Percentiles rank a stretch among this genome's conserved stretches.
Evolutionary conservation across 2,797 vertebrate genomes (phyloP).

Genomic region (Myioborus miniatus): DNA sequence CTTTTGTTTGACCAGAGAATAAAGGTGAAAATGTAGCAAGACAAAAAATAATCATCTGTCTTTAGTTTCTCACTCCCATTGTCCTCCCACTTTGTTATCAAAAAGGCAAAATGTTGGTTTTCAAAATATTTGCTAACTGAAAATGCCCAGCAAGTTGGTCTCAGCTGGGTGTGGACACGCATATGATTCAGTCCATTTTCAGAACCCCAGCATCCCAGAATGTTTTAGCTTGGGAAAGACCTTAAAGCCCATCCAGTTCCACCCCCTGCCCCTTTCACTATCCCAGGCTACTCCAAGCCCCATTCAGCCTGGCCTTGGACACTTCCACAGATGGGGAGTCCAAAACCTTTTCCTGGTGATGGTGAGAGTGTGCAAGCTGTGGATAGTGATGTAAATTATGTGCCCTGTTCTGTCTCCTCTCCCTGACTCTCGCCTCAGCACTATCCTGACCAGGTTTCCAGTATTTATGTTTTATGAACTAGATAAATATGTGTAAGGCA

Average conservation of each 20-base stretch:
- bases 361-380: not conserved
- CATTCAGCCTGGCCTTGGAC: not conserved
- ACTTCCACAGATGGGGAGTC: not conserved
- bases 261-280: too few species aligned
- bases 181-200: not conserved
- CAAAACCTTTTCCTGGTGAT: not conserved
- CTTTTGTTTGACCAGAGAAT: not conserved
- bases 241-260: not conserved
- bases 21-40: not conserved
- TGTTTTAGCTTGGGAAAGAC: not conserved
- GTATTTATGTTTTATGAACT: not conserved
- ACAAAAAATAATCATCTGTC: not conserved
- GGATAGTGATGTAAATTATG: rapidly evolving
- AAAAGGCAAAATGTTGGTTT: not conserved
- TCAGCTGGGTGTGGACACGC: not conserved
- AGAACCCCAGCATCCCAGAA: not conserved
- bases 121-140: not conserved
- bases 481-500: not conserved
- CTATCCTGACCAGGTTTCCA: not conserved
- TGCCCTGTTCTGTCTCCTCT: not conserved
- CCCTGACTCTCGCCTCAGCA: not conserved
- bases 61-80: not conserved
- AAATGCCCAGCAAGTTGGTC: not conserved
- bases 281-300: not conserved
- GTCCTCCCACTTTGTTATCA: not conserved